These are phyloP conservation scores for Acomys russatus DNA, from an alignment of 2,797 vertebrate species.

Conservation along the genomic window DNA sequence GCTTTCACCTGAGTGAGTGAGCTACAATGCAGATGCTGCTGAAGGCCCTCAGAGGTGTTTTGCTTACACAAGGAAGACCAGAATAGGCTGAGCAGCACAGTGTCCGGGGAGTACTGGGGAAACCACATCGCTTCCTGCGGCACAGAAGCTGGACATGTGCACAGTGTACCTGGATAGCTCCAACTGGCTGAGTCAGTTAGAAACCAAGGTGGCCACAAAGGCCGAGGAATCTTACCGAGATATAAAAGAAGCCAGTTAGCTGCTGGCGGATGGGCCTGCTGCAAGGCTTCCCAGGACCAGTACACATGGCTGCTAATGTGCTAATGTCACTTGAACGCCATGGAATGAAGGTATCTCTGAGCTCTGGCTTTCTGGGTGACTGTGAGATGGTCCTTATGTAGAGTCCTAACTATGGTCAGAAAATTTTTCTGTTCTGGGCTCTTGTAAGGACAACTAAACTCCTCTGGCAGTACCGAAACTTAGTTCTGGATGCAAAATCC, in stretches of 20 bases:
- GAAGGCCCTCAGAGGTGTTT: conserved; percentile 33
- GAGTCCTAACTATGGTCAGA: background rate
- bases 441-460: background rate
- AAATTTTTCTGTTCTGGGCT: background rate
- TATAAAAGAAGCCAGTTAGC: conserved; percentile 75
- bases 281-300: background rate
- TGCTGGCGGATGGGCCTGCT: background rate
- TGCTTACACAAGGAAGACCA: background rate
- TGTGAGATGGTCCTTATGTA: background rate
- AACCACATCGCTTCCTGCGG: conserved; percentile 37
- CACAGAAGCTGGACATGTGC: conserved; percentile 51
- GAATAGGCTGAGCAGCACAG: background rate
- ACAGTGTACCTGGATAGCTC: conserved; percentile 35
- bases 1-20: conserved; percentile 8
- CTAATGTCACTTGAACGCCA: conserved; percentile 57
- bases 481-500: background rate
- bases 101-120: background rate
- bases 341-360: conserved; percentile 23
- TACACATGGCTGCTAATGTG: conserved; percentile 43
- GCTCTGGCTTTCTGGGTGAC: conserved; percentile 17
- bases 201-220: conserved; percentile 76
- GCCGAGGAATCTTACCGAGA: conserved; percentile 58
- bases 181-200: conserved; percentile 71
- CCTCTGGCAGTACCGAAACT: background rate
- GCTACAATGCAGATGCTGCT: conserved; percentile 10